Evolutionary conservation across 2,113 vertebrate species (phyloP), one percentile per base, ranked within the genome.

Genomic region (Tychaedon coryphoeus): DNA sequence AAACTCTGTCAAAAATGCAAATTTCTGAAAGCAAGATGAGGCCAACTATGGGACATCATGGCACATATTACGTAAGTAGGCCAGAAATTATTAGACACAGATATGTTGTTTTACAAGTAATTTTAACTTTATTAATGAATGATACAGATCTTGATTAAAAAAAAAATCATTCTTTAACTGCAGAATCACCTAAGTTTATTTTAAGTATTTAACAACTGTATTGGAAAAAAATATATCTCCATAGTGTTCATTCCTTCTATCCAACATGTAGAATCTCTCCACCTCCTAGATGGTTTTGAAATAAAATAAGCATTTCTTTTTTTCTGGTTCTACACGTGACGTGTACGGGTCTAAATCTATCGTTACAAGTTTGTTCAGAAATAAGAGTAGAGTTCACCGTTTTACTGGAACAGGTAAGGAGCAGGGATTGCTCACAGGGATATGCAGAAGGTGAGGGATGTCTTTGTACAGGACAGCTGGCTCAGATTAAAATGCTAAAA

Each of bases 51-150:
- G 67, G 53, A 85, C 62, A 53, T n/a, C 34, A 8, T 2, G 12
- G 25, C 2, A 6, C 5, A 0, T 48, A 24, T 10, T 40, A 50
- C 0, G 0, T 48, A 56, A 67, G 66, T 42, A 90, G 33, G 25
- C 36, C 50, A 73, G 45, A 57, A 74, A 69, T 64, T 34, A 64
- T 47, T 58, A 73, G 79, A 66, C 31, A 50, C 4, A 1, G 12
- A 4, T 28, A 43, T 33, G 25, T 40, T 72, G 50, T 24, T 89
- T 70, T 61, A 64, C 6, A 58, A 82, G 34, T 42, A 67, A 70
- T 82, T 96, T 90, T 50, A 64, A 36, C 71, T 66, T 50, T 33
- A 62, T 34, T 81, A 64, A 66, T 69, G 12, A 74, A 47, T 31
- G 2, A 50, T 50, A 72, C 14, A 48, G 19, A 36, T 72, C 65